A percentile compares a stretch with the other conserved stretches of the same genome.
Evolutionary conservation across 2,888 invertebrate genomes (phyloP).

Genomic region (Leptura quadrifasciata): DNA sequence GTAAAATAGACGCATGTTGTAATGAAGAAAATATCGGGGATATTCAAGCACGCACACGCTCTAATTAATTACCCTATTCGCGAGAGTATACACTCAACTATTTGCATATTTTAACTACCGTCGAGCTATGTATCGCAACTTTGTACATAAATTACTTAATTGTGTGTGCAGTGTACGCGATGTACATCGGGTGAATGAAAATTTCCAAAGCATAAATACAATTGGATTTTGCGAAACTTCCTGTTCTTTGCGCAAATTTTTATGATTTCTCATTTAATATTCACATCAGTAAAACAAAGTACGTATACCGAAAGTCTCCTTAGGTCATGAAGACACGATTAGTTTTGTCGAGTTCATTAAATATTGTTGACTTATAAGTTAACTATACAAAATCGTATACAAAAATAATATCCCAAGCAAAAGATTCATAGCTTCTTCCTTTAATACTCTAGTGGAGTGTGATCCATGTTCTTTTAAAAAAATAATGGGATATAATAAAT

Average conservation of each 20-base stretch:
- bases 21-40: conserved; percentile 25
- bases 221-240: background rate
- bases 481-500: no score
- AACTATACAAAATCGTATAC: no score
- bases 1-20: conserved; percentile 10
- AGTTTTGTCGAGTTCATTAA: background rate
- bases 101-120: conserved; percentile 52
- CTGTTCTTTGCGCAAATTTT: background rate
- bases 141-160: conserved; percentile 23
- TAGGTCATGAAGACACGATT: no score
- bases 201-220: background rate
- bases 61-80: conserved; percentile 26
- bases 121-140: conserved; percentile 5
- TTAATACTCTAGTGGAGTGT: no score
- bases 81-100: conserved; percentile 44
- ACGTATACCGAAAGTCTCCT: background rate
- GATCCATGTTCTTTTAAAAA: no score
- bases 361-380: background rate
- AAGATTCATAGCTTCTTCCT: no score
- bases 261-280: background rate
- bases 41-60: conserved; percentile 21
- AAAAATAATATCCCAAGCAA: no score
- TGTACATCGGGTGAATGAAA: background rate
- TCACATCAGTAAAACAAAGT: background rate
- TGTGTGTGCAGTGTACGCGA: conserved; percentile 10